These are phyloP conservation scores for Gibbula magus DNA, from an alignment of 2,888 invertebrate species.

Conservation along the genomic window DNA sequence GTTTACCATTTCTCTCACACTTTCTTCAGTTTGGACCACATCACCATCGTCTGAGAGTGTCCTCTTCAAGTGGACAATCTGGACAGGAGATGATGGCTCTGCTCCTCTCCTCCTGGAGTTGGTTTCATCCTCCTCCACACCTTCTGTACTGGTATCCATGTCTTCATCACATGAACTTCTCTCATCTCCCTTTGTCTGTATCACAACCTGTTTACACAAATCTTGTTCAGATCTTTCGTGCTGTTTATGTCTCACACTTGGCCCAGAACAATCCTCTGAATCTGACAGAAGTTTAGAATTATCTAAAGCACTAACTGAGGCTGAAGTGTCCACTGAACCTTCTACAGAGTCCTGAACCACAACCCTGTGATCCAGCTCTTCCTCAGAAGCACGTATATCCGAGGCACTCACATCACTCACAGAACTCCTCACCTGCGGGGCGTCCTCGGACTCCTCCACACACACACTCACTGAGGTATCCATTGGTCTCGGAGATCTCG, in stretches of 20 bases:
- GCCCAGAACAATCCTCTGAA: not conserved
- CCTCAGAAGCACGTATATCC: not conserved
- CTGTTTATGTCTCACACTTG: not conserved
- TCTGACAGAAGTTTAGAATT: not conserved
- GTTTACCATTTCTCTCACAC: slow-evolving; percentile 13
- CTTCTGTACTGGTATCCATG: not conserved
- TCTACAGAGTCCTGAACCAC: too few species aligned
- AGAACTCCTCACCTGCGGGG: not conserved
- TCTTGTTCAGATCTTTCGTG: slow-evolving; percentile 8
- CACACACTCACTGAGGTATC: not conserved
- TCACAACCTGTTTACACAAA: not conserved
- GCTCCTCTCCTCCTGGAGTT: not conserved
- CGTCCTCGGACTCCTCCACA: not conserved
- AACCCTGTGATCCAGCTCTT: not conserved
- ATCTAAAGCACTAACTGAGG: not conserved
- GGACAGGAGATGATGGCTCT: not conserved
- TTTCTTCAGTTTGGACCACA: not conserved
- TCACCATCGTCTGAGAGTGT: slow-evolving; percentile 16
- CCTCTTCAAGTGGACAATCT: slow-evolving; percentile 23
- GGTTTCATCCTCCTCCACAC: not conserved
- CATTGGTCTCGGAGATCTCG: not conserved
- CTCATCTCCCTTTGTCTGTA: not conserved
- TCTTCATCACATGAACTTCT: not conserved
- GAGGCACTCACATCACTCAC: not conserved
- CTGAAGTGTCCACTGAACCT: too few species aligned